Base-by-base conservation (phyloP, 1,140 invertebrate species). In the Chrysopa pallens region DNA sequence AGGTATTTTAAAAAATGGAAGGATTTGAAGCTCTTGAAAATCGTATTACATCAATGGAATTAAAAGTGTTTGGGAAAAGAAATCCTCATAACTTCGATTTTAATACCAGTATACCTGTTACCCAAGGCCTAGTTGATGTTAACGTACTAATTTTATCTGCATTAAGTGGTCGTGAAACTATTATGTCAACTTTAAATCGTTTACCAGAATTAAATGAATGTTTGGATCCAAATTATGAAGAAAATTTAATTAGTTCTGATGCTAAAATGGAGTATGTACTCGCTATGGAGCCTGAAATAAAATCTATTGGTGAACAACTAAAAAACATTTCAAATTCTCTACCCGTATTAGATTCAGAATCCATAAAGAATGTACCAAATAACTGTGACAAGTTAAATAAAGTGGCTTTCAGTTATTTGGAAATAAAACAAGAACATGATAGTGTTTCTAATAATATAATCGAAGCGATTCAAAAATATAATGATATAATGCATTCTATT, bases 121-220 rank as follows among this genome's bases (percentile, higher is more conserved):
- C 52, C 2, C 55, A 57, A 46, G 42, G 53, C 12, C 41, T 61
- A n/a, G 14, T 54, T 14, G 49, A 59, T 47, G 50, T 56, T 6
- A 55, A 61, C 39, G 56, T 55, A 5, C 56, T 61, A 54, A 58
- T 59, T 29, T 47, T 50, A 39, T 59, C 57, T 17, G 56, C 59
- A 8, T 45, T 61, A 36, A 61, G 52, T 48, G 56, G 57, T 46
- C 46, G 57, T 31, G 55, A 61, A 42, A 46, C 47, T 1, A 55
- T 61, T 29, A 56, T 49, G 15, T 49, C 56, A 12, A 53, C 57
- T 9, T 42, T 61, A 14, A 43, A 55, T 42, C 45, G 50, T 38
- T 48, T 59, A 46, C 42, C 44, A 9, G 49, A 48, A 42, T 48
- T 61, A 7, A 57, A 61, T 41, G 54, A 56, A 11, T 61, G 55